These are phyloP conservation scores for Camponotus vicinus DNA, from an alignment of 1,140 invertebrate genomes.

Conservation along the genomic window DNA sequence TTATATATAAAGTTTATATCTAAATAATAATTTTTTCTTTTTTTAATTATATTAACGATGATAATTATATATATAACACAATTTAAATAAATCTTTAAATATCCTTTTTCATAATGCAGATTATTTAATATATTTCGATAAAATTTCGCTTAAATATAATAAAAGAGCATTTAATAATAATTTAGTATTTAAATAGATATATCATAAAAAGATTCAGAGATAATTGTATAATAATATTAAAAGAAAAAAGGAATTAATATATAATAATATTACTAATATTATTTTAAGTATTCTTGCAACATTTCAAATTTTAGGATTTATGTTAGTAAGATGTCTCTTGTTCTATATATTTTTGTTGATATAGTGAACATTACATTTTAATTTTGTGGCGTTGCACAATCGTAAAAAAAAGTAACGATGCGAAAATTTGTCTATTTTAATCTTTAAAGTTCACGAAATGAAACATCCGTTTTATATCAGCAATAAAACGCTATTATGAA, in stretches of 20 bases:
- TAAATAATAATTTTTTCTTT: conserved; percentile 37
- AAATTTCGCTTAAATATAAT: conserved; percentile 13
- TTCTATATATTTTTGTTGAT: background rate
- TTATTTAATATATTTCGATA: conserved; percentile 49
- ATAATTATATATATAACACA: conserved; percentile 13
- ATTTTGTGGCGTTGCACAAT: background rate
- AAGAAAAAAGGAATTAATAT: background rate
- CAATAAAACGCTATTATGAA: conserved; percentile 9
- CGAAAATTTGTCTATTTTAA: conserved; percentile 8
- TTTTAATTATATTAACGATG: conserved; percentile 58
- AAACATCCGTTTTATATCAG: background rate
- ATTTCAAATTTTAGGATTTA: background rate
- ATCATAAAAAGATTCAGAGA: conserved; percentile 6
- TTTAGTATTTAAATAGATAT: conserved; percentile 21
- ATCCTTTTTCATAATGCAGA: conserved; percentile 17
- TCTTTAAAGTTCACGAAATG: conserved; percentile 17
- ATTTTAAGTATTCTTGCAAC: background rate
- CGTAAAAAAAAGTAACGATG: background rate
- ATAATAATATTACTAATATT: background rate
- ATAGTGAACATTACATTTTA: background rate
- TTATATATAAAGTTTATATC: background rate
- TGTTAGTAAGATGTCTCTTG: conserved; percentile 2
- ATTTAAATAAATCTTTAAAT: conserved; percentile 17
- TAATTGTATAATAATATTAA: background rate
- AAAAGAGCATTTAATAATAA: background rate